Evolutionary conservation across 2,888 invertebrate genomes (phyloP).

Genomic region (Oxystoma pomonae): DNA sequence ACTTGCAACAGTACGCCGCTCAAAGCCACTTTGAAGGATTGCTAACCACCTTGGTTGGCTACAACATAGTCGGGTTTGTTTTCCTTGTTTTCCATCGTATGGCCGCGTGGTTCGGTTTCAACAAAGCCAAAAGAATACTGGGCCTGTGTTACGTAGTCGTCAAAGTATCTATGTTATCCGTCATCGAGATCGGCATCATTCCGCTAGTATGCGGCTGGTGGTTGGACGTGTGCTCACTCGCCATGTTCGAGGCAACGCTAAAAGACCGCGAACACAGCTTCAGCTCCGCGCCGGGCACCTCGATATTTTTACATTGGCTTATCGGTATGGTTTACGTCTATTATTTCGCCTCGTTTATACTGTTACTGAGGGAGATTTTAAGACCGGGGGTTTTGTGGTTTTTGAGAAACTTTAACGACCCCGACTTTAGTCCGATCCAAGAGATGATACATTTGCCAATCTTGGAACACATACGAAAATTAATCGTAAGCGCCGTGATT

Average conservation of each 20-base stretch:
- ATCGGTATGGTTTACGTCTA: slow-evolving; percentile 99
- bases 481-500: slow-evolving; percentile 89
- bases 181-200: slow-evolving; percentile 95
- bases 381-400: slow-evolving; percentile 99
- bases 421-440: slow-evolving; percentile 98
- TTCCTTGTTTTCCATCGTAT: slow-evolving; percentile 81
- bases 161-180: slow-evolving; percentile 88
- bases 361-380: slow-evolving; percentile 87
- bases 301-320: slow-evolving; percentile 98
- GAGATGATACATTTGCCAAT: slow-evolving; percentile 98
- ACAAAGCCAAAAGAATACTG: slow-evolving; percentile 76
- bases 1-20: slow-evolving; percentile 61
- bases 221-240: slow-evolving; percentile 95
- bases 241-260: slow-evolving; percentile 85
- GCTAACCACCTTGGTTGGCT: slow-evolving; percentile 88
- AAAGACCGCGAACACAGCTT: slow-evolving; percentile 86
- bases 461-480: slow-evolving; percentile 80
- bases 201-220: slow-evolving; percentile 99
- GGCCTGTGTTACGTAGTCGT: slow-evolving; percentile 91
- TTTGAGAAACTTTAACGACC: slow-evolving; percentile 95
- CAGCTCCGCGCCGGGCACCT: slow-evolving; percentile 88
- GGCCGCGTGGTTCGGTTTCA: slow-evolving; percentile 74
- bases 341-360: slow-evolving; percentile 96
- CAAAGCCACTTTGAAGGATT: slow-evolving; percentile 90
- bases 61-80: slow-evolving; percentile 80